Base-by-base conservation (phyloP, 2,888 invertebrate species). In the Stenchaetothrips biformis region DNA sequence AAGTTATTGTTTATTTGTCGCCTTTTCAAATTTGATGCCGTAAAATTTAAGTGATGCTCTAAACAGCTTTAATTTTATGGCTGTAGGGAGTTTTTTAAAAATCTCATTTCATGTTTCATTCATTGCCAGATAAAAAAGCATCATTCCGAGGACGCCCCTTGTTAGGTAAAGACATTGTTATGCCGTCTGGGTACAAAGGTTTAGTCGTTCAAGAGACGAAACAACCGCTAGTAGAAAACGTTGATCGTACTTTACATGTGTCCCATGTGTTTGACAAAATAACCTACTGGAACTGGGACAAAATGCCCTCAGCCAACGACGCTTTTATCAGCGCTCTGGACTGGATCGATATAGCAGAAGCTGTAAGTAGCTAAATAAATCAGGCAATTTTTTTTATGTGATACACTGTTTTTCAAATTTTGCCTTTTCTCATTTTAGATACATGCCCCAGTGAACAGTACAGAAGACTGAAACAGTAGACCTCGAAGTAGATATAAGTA, bases 281-380 rank as follows among this genome's bases (percentile, higher is more conserved):
- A 18, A 90, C 89, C 0, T 92, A 92, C 84, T 96, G 95, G 95
- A 95, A 95, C 85, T 95, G 94, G 90, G 94, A 95, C 84, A 94
- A 92, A 84, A 87, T 89, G 37, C 94, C 95, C 0, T 92, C 93
- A 0, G 90, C 90, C 82, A 92, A 93, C 83, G 95, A 95, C 86
- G 88, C 90, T 16, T 87, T 95, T 25, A 86, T 88, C 0, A 90
- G 92, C 84, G 92, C 93, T 0, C 84, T 94, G 80, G 91, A 94
- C 82, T 93, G 94, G 92, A 88, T 93, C 18, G 91, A 92, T 79
- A 89, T 95, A 27, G 91, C 94, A 2, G 91, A 93, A 85, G 92
- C 90, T 81, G 94, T 95, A 86, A 89, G 90, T 88, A 82, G 80
- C 4, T 49, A 80, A 37, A 49, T 59, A 18, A 21, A 25, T 49